A percentile compares a stretch with the other conserved stretches of the same genome.
phyloP scores from a whole-genome alignment of 2,113 vertebrate species.

The Ardeotis arabs region DNA sequence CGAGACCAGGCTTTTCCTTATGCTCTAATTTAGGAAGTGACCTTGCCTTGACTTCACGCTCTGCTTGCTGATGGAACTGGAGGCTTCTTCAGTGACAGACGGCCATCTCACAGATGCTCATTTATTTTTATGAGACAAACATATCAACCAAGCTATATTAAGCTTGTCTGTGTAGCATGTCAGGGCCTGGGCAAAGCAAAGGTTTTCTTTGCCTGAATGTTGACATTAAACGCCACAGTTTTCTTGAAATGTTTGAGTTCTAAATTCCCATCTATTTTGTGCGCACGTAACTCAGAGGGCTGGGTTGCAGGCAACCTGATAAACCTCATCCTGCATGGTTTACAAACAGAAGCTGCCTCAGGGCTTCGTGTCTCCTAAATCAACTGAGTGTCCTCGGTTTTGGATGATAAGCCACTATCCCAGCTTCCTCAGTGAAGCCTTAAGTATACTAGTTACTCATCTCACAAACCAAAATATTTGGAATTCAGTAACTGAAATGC shows the following conservation, averaged over 20 bases:
- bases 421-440: neutral
- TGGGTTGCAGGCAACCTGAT: neutral
- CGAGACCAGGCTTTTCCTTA: neutral
- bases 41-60: conserved; percentile 39
- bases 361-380: neutral
- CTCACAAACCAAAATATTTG: conserved; percentile 12
- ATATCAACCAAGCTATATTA: neutral
- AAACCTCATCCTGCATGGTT: neutral
- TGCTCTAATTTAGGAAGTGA: conserved; percentile 12
- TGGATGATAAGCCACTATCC: neutral
- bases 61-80: neutral
- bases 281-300: neutral
- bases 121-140: conserved; percentile 2
- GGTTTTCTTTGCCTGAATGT: neutral
- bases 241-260: neutral
- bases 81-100: conserved; percentile 29
- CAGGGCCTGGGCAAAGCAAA: neutral
- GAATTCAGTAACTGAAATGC: neutral
- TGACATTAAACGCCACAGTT: neutral
- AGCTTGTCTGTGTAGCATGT: neutral
- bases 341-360: neutral
- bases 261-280: neutral
- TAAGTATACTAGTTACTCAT: neutral
- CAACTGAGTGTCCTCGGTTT: neutral
- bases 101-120: neutral